Evolutionary conservation across 2,113 vertebrate species (phyloP), one percentile per base, ranked within the genome.

Genomic region (Cephalopholis sonnerati): DNA sequence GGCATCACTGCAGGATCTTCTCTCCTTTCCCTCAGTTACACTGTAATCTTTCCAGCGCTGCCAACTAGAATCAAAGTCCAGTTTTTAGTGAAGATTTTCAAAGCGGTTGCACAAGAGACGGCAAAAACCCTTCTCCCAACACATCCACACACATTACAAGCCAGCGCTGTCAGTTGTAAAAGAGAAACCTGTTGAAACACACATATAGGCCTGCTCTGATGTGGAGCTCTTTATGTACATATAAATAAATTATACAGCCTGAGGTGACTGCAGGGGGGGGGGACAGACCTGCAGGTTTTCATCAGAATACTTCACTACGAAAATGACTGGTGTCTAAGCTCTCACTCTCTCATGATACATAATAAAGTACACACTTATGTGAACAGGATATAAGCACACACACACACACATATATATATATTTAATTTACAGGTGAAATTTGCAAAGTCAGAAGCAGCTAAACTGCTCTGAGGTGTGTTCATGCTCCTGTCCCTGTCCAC

Each of bases 51-150:
- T 86, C 22, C 80, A 29, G 39, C 18, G 80, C 72, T 90, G 90
- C 92, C 92, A 94, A 90, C 85, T 90, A 59, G 76, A 92, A 66
- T 80, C 94, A 95, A 95, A 95, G 94, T 95, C 94, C 94, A 92
- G 66, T 69, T 89, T 80, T 77, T 57, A 76, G 69, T 81, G 79
- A 87, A 79, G 74, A 78, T 50, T 90, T 91, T 92, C 84, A 90
- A 88, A 75, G 67, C 71, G 58, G 74, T 93, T 95, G 90, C 67
- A 57, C 89, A 95, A 94, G 51, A 89, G 79, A 9, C 67, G 57
- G 80, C 32, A 41, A 61, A 78, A 66, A 2, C 29, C 13, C 32
- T 70, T 44, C 29, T 36, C 10, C 64, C 71, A 63, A 68, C 74
- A 77, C 70, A 67, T 32, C 50, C 16, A 44, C 12, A 81, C 44